A percentile compares a stretch with the other conserved stretches of the same genome.
Conservation (phyloP, 2,113 vertebrate genomes). For the Azemiops feae region DNA sequence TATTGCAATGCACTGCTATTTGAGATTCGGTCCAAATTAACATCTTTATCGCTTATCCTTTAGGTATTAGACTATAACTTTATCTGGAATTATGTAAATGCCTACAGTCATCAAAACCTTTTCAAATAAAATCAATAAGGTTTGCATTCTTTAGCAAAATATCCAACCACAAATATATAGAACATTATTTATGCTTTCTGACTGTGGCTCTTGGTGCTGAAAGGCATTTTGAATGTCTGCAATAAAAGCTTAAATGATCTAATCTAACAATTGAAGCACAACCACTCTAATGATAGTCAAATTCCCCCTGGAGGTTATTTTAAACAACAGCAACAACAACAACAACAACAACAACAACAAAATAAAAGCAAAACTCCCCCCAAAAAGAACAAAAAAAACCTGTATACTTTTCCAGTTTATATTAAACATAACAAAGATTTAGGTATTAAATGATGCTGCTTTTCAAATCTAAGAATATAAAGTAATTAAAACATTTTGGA, state of each 20-base stretch:
- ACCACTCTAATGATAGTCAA: conserved; percentile 12
- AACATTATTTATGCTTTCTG: conserved; percentile 41
- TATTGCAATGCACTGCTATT: not conserved
- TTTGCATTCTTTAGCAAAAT: conserved; percentile 9
- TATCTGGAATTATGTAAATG: conserved; percentile 31
- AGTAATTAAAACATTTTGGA: not conserved
- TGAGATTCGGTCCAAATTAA: not conserved
- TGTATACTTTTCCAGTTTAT: not conserved
- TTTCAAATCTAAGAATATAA: not conserved
- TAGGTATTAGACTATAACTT: conserved; percentile 6
- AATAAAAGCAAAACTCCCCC: not conserved
- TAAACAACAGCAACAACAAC: not conserved
- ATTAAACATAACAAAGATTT: conserved; percentile 12
- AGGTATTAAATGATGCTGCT: not conserved
- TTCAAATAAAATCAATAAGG: conserved; percentile 9
- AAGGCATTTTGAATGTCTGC: conserved; percentile 27
- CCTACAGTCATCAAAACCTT: conserved; percentile 6
- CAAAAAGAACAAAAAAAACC: not conserved
- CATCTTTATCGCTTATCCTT: not conserved
- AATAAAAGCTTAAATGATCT: conserved; percentile 34
- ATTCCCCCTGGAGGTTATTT: not conserved
- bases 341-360: not conserved
- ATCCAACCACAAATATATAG: conserved; percentile 13
- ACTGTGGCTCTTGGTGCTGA: conserved; percentile 8
- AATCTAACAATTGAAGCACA: conserved; percentile 36